Evolutionary conservation across 2,888 invertebrate species (phyloP), one percentile per base, ranked within the genome.

Genomic region (Coelinius sp.): DNA sequence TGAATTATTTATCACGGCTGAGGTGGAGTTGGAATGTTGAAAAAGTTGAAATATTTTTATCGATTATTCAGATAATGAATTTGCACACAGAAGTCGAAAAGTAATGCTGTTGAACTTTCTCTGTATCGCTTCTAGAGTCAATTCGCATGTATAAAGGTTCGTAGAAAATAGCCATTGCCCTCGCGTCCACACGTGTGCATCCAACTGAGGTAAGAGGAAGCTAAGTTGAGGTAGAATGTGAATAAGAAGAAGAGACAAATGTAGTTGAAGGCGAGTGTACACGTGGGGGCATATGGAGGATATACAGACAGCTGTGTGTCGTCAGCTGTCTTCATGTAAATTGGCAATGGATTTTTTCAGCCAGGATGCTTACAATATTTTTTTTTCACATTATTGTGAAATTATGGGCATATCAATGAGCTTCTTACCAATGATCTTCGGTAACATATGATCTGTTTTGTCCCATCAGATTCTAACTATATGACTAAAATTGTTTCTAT

Each of bases 151-250:
- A 25, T 27, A 27, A 38, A 24, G 38, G 63, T 44, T 63, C 24
- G 41, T 63, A 63, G 41, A 63, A 71, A 71, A 62, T 63, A 59
- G 62, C 62, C 62, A 71, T 67, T 62, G 52, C 52, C 14, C n/a
- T 67, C 68, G 67, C 68, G n/a, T n/a, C 68, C 63, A 71, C 71
- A 71, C 71, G 71, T 71, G 70, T 44, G 59, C 62, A 63, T n/a
- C 17, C n/a, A 63, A 24, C 41, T 22, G 20, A 63, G 41, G 63
- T 41, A 63, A 63, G 41, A 63, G 63, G 63, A 63, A 63, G 63
- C 63, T 22, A 63, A 63, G 24, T 59, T 14, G 35, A 59, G 59
- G 35, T 31, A 63, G 41, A 63, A 63, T 63, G 38, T 14, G 41
- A 63, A 63, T 41, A 63, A 63, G 41, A 41, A 56, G 31, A 56